Conservation (phyloP, 1,140 invertebrate species). For the Druon quercuslanigerum region DNA sequence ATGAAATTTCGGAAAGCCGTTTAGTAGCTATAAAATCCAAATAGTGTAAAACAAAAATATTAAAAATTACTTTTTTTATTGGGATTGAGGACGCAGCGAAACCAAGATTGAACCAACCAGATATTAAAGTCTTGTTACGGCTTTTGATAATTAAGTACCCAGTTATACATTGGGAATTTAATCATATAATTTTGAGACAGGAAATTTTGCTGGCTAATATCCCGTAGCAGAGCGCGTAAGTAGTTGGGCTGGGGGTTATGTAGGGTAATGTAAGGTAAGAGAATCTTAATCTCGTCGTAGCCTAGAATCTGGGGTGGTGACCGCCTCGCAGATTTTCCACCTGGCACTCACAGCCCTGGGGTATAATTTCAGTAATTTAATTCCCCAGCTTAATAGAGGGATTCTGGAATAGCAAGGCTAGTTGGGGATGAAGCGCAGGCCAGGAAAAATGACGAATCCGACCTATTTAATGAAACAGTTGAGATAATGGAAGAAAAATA, state of each 20-base stretch:
- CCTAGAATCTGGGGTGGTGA: constrained; percentile 31
- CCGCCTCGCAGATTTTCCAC: constrained; percentile 60
- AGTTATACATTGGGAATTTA: constrained; percentile 42
- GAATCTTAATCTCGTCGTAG: constrained; percentile 64
- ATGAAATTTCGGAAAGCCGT: too few relatives aligned
- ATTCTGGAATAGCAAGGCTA: constrained; percentile 29
- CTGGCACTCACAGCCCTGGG: constrained; percentile 51
- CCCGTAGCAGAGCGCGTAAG: constrained; percentile 41
- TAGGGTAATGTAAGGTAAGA: constrained; percentile 55
- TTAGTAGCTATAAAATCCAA: too few relatives aligned
- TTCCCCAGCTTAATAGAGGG: constrained; percentile 55
- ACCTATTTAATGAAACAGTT: not conserved
- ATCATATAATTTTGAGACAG: constrained; percentile 48
- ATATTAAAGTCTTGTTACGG: too few relatives aligned
- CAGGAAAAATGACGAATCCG: constrained; percentile 19
- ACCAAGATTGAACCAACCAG: too few relatives aligned
- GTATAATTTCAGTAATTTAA: constrained; percentile 65
- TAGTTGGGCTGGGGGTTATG: constrained; percentile 44
- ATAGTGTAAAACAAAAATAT: too few relatives aligned
- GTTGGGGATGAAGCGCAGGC: constrained; percentile 1
- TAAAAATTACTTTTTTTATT: too few relatives aligned
- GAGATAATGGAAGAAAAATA: constrained; percentile 29
- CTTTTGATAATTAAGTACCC: constrained; percentile 14
- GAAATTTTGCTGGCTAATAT: constrained; percentile 54
- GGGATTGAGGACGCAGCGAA: too few relatives aligned